These are phyloP conservation scores for Laspeyria flexula DNA, from an alignment of 2,888 invertebrate species.

Conservation along the genomic window DNA sequence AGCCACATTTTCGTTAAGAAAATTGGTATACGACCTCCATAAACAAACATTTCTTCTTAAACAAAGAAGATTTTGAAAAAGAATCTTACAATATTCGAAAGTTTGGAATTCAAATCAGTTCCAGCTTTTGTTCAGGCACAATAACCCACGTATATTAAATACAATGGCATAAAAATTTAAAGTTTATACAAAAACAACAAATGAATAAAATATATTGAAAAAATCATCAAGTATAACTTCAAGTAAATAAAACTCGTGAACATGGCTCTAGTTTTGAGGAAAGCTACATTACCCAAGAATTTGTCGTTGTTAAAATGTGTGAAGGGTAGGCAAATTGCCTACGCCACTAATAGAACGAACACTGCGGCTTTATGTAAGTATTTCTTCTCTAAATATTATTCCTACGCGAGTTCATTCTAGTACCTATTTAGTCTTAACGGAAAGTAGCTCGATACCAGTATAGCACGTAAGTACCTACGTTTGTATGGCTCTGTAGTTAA, in stretches of 20 bases:
- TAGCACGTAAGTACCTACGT: no score
- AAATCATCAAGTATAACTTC: conserved; percentile 23
- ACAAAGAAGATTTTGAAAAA: conserved; percentile 9
- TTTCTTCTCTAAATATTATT: background rate
- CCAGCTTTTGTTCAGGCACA: conserved; percentile 56
- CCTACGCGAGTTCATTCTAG: background rate
- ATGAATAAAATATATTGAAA: conserved; percentile 43
- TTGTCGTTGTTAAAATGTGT: conserved; percentile 70
- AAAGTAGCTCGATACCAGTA: no score
- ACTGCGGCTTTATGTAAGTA: conserved; percentile 66
- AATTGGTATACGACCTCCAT: background rate
- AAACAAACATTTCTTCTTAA: background rate
- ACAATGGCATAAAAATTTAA: conserved; percentile 75
- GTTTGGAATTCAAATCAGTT: conserved; percentile 44
- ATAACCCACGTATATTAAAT: conserved; percentile 41
- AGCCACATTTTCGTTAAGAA: background rate
- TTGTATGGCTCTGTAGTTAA: no score
- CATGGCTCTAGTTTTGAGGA: conserved; percentile 75
- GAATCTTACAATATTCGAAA: conserved; percentile 23
- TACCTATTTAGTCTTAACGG: no score
- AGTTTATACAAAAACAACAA: conserved; percentile 52
- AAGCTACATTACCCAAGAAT: conserved; percentile 68
- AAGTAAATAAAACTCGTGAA: conserved; percentile 25
- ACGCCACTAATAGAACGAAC: conserved; percentile 59
- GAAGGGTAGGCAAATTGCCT: conserved; percentile 61